Conservation (phyloP, 2,113 vertebrate species). For the Leucopternis melanops region DNA sequence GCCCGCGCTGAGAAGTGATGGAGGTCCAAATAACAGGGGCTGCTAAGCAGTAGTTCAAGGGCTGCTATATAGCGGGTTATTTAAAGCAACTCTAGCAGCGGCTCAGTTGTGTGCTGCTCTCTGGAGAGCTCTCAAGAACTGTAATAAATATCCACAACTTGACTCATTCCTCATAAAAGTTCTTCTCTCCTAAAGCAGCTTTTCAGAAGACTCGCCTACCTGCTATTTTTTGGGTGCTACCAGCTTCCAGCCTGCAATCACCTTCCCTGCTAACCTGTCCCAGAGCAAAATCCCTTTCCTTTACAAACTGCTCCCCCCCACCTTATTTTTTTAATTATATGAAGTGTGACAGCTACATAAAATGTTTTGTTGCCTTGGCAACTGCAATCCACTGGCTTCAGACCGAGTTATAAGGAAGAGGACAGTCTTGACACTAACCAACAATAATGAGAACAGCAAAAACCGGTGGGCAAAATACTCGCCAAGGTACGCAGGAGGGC, state of each 20-base stretch:
- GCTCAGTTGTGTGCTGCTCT: background rate
- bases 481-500: accelerated
- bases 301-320: background rate
- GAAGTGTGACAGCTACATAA: background rate
- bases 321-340: background rate
- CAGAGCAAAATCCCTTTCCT: background rate
- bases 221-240: background rate
- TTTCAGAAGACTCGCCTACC: background rate
- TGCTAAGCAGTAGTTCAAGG: no score
- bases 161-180: background rate
- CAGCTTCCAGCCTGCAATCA: background rate
- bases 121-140: background rate
- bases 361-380: conserved; percentile 50
- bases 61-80: background rate
- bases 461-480: background rate
- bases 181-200: background rate
- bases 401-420: background rate
- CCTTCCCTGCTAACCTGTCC: background rate
- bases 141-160: background rate
- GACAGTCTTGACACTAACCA: conserved; percentile 18
- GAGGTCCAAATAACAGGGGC: no score
- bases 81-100: background rate
- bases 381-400: conserved; percentile 19
- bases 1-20: no score
- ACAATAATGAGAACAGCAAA: background rate